Evolutionary conservation across 2,113 vertebrate genomes (phyloP).

Genomic region (Mesembrinibis cayennensis): DNA sequence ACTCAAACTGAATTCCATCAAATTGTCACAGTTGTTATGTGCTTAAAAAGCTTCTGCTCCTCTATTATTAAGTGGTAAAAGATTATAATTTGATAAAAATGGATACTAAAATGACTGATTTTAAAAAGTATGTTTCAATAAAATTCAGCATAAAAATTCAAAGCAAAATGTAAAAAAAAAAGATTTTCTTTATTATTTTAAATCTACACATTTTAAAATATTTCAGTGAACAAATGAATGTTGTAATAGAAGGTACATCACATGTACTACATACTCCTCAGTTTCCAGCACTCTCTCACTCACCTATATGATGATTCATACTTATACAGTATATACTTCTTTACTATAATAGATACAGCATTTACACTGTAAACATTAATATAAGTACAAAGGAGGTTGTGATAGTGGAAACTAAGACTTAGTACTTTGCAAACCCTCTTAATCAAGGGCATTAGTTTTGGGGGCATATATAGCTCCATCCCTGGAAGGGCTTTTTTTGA

Average conservation of each 20-base stretch:
- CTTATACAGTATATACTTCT: neutral
- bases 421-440: neutral
- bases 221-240: constrained; percentile 24
- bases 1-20: constrained; percentile 71
- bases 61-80: constrained; percentile 77
- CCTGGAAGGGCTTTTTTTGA: neutral
- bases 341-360: neutral
- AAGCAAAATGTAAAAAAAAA: constrained; percentile 64
- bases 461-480: neutral
- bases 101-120: constrained; percentile 69
- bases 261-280: neutral
- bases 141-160: constrained; percentile 71
- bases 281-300: neutral
- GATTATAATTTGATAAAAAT: constrained; percentile 79
- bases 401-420: neutral
- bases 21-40: constrained; percentile 73
- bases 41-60: constrained; percentile 72
- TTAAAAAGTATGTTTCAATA: constrained; percentile 63
- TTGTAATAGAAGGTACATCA: constrained; percentile 15
- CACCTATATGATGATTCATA: neutral
- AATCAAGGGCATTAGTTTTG: neutral
- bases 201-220: constrained; percentile 62
- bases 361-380: neutral
- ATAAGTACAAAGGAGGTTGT: neutral
- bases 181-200: constrained; percentile 58